Percentiles rank a stretch among this genome's conserved stretches.
These are phyloP conservation scores for Astur gentilis DNA, from an alignment of 2,113 vertebrate genomes.

Conservation along the genomic window DNA sequence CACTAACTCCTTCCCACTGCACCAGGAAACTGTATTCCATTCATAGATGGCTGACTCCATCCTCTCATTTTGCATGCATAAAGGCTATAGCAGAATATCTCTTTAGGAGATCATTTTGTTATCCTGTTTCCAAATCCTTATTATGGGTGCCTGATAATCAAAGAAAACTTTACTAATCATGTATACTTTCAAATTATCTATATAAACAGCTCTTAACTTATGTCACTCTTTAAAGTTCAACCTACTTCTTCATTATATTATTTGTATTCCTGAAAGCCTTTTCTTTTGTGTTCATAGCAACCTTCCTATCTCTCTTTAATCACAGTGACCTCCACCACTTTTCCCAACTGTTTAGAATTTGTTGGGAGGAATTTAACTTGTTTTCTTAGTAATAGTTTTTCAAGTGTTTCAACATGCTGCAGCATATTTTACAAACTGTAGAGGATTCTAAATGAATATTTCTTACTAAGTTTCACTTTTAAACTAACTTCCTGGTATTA, in stretches of 20 bases:
- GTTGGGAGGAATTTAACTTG: neutral
- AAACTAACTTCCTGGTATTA: neutral
- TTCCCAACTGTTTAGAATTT: neutral
- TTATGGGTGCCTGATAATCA: neutral
- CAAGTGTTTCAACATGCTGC: neutral
- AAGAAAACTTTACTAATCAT: neutral
- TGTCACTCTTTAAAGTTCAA: neutral
- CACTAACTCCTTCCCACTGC: neutral
- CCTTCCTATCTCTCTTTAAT: neutral
- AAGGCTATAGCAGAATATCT: neutral
- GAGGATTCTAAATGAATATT: neutral
- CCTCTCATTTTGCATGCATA: neutral
- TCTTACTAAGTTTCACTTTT: neutral
- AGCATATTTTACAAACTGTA: neutral
- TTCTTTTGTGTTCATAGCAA: neutral
- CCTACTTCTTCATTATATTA: neutral
- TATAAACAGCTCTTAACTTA: neutral
- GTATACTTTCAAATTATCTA: neutral
- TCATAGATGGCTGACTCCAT: neutral
- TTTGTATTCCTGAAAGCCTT: neutral
- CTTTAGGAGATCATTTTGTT: neutral
- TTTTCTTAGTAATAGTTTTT: neutral
- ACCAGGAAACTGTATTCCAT: neutral
- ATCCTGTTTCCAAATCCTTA: neutral
- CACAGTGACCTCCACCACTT: neutral